phyloP scores from a whole-genome alignment of 1,140 invertebrate genomes.

The Macrosteles quadrilineatus region DNA sequence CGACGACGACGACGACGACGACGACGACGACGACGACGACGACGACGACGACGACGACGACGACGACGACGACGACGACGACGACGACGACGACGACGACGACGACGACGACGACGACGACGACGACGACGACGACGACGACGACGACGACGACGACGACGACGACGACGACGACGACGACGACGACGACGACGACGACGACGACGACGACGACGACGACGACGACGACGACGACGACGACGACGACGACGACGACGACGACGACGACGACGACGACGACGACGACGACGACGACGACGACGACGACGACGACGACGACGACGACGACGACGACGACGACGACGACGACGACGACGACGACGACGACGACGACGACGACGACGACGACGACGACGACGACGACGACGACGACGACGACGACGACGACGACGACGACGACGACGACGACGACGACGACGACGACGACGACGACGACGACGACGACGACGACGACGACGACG shows the following conservation, averaged over 20 bases:
- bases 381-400: not conserved
- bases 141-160: not conserved
- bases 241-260: not conserved
- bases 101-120: not conserved
- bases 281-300: not conserved
- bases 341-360: not conserved
- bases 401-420: not conserved
- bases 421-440: no score
- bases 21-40: no score
- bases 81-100: not conserved
- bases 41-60: not conserved
- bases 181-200: not conserved
- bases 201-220: conserved; percentile 1
- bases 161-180: not conserved
- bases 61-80: not conserved
- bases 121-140: not conserved
- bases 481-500: no score
- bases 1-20: no score
- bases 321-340: conserved; percentile 1
- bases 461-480: no score
- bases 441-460: no score
- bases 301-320: not conserved
- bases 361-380: not conserved
- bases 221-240: not conserved
- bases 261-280: not conserved